Evolutionary conservation across 2,113 vertebrate genomes (phyloP).

Genomic region (Menidia beryllina): DNA sequence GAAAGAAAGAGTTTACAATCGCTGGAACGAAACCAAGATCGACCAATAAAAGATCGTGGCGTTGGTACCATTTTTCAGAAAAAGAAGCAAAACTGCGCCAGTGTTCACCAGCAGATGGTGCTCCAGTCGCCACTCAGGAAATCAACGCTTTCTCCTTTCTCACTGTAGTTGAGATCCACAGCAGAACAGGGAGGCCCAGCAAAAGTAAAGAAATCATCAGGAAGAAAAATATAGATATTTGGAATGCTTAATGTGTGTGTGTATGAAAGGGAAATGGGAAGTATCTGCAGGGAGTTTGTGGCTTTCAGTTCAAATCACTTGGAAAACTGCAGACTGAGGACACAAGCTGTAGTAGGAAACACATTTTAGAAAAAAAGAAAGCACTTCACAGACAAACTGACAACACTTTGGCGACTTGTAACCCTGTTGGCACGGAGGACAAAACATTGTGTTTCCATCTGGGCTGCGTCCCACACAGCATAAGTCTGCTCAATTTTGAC

Average conservation of each 20-base stretch:
- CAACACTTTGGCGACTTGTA: conserved; percentile 60
- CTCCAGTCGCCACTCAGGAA: conserved; percentile 13
- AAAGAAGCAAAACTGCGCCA: neutral
- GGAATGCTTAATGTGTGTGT: conserved; percentile 2
- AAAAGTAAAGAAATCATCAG: neutral
- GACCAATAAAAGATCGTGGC: conserved; percentile 18
- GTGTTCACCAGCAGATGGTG: conserved; percentile 56
- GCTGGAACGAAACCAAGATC: conserved; percentile 6
- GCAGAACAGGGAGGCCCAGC: neutral
- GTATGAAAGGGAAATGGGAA: conserved; percentile 2
- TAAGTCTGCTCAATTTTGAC: conserved; percentile 18
- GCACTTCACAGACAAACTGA: conserved; percentile 54
- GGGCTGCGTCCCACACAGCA: conserved; percentile 30
- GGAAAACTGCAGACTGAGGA: conserved; percentile 27
- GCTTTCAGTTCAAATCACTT: conserved; percentile 17
- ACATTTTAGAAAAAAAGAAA: conserved; percentile 33
- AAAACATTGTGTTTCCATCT: conserved; percentile 43
- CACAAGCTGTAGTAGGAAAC: conserved; percentile 26
- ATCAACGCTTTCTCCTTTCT: neutral
- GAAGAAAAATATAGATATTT: conserved; percentile 16
- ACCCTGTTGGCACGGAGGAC: conserved; percentile 55
- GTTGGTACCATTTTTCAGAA: conserved; percentile 17
- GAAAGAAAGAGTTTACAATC: neutral
- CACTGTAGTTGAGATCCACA: conserved; percentile 4
- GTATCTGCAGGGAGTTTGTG: conserved; percentile 18